Evolutionary conservation across 1,140 invertebrate genomes (phyloP), one percentile per base, ranked within the genome.

Genomic region (Eurosta solidaginis): DNA sequence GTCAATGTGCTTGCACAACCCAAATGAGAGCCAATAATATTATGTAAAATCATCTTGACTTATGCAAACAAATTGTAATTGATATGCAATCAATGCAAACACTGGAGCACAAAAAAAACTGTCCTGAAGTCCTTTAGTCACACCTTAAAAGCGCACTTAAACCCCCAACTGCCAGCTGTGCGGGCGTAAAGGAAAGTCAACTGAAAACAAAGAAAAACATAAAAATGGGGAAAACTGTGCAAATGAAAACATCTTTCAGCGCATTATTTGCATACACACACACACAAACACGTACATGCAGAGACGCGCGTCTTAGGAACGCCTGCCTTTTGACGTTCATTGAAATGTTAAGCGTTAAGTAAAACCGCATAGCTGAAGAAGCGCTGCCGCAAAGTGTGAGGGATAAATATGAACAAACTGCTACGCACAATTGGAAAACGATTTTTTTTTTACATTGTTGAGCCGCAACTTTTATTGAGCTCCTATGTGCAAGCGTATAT

Each of bases 51-150:
- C 73, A 47, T 22, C 44, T 5, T 47, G 40, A 47, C 40, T 47
- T 74, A 74, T 47, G 73, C 73, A 74, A 74, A 74, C 73, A 74
- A 74, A 42, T 42, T 74, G 73, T 74, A 74, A 74, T 74, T 74
- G 73, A 74, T 74, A 74, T 47, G 73, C 73, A 45, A 74, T 74
- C 73, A 74, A 47, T 74, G 3, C 52, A 59, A 12, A 36, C 14
- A 17, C n/a, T 9, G 14, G 36, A 54, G 29, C 20, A 68, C 20
- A 52, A 20, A 52, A 25, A 68, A 68, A 68, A 74, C 44, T 10
- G n/a, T n/a, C 9, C 20, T 12, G 27, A 74, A 74, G 73, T 74
- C 42, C 73, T 74, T 45, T 27, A 74, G 73, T 47, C 73, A 74
- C 73, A 74, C 73, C 73, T 47, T 40, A 7, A 74, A 27, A 74